These are phyloP conservation scores for Myrmecophaga tridactyla DNA, from an alignment of 2,113 vertebrate species.

Conservation along the genomic window DNA sequence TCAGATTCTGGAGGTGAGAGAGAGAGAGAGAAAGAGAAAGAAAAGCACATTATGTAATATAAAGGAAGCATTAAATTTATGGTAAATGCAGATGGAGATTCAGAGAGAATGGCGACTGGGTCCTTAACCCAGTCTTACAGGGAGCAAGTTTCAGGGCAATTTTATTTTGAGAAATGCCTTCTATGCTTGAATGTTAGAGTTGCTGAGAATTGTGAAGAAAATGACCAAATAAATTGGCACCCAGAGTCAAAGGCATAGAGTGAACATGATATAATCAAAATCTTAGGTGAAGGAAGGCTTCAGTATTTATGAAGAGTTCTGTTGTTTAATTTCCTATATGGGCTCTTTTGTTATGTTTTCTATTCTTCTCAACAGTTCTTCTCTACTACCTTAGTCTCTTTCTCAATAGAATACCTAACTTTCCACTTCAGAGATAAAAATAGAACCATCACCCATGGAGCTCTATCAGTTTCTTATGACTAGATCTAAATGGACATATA, in stretches of 20 bases:
- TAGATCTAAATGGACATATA: not conserved
- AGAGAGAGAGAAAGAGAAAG: not conserved
- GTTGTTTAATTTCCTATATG: not conserved
- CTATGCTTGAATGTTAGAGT: not conserved
- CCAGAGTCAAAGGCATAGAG: not conserved
- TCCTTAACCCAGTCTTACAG: not conserved
- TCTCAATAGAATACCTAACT: not conserved
- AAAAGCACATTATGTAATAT: not conserved
- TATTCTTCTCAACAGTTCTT: not conserved
- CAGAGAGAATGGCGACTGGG: not conserved
- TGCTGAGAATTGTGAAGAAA: not conserved
- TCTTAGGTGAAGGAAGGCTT: not conserved
- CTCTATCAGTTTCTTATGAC: not conserved
- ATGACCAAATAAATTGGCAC: not conserved
- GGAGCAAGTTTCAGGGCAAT: not conserved
- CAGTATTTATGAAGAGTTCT: not conserved
- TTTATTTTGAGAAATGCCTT: not conserved
- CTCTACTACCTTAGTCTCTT: not conserved
- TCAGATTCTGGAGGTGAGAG: not conserved
- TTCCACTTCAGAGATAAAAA: not conserved
- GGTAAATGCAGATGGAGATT: not conserved
- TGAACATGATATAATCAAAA: not conserved
- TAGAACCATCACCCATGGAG: not conserved
- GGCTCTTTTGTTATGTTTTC: not conserved
- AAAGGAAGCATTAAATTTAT: not conserved